Percentiles rank a stretch among this genome's conserved stretches.
phyloP scores from a whole-genome alignment of 1,140 invertebrate species.

The Neodiprion fabricii region DNA sequence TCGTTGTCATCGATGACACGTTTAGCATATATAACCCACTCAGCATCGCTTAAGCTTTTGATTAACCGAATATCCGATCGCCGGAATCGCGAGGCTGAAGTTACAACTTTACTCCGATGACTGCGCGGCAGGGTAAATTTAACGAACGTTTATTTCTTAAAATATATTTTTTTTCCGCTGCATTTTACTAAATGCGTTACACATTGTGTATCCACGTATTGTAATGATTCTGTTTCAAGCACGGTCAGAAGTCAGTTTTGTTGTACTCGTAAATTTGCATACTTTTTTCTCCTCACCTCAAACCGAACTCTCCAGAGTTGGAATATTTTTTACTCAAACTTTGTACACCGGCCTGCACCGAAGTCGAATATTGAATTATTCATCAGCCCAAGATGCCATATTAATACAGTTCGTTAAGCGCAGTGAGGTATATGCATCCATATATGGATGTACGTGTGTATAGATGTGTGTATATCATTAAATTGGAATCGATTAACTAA shows the following conservation, averaged over 20 bases:
- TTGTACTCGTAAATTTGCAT: too few species aligned
- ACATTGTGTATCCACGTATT: too few species aligned
- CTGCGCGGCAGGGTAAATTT: too few species aligned
- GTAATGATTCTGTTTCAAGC: too few species aligned
- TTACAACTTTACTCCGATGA: too few species aligned
- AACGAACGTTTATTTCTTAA: too few species aligned
- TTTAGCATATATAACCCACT: constrained; percentile 3
- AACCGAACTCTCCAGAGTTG: neutral
- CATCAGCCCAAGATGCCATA: constrained; percentile 25
- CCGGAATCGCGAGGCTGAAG: neutral
- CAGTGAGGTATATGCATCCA: neutral
- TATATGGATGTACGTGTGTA: too few species aligned
- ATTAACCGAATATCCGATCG: neutral
- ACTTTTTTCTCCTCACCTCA: too few species aligned
- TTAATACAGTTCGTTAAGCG: constrained; percentile 30
- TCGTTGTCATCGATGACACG: constrained; percentile 1
- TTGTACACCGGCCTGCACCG: neutral
- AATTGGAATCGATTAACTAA: constrained; percentile 36
- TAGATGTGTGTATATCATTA: constrained; percentile 23
- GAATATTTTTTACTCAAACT: neutral
- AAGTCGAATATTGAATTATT: constrained; percentile 32
- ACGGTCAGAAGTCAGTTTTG: too few species aligned
- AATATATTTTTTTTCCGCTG: too few species aligned
- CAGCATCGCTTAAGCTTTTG: neutral
- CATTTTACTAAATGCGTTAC: too few species aligned